A percentile compares a stretch with the other conserved stretches of the same genome.
phyloP scores from a whole-genome alignment of 2,113 vertebrate genomes.

The Loxodonta africana region DNA sequence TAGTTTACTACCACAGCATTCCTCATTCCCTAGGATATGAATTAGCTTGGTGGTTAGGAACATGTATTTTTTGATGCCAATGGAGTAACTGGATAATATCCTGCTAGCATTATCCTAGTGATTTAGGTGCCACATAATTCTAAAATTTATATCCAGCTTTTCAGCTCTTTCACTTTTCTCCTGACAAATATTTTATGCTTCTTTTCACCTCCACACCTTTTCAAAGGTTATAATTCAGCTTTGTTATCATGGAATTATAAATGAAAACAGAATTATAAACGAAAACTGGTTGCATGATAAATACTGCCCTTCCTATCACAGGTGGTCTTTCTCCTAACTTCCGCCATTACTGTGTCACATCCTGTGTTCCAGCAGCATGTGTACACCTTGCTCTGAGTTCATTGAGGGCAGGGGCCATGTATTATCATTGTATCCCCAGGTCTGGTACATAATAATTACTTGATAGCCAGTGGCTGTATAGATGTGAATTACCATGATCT shows the following conservation, averaged over 20 bases:
- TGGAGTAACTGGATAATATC: not conserved
- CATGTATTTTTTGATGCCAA: not conserved
- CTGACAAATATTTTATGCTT: not conserved
- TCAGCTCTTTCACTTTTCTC: not conserved
- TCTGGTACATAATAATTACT: not conserved
- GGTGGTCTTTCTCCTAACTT: not conserved
- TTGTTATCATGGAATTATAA: not conserved
- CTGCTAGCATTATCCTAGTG: not conserved
- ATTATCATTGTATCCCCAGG: not conserved
- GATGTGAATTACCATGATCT: not conserved
- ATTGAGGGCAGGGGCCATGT: not conserved
- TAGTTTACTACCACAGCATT: not conserved
- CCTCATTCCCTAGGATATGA: not conserved
- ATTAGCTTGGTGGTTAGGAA: not conserved
- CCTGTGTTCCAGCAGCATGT: not conserved
- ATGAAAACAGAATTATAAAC: not conserved
- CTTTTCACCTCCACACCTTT: not conserved
- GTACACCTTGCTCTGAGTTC: not conserved
- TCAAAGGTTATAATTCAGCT: not conserved
- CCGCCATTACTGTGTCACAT: not conserved
- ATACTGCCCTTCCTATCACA: not conserved
- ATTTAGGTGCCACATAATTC: not conserved
- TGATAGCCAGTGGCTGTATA: not conserved
- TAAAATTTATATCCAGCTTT: conserved; percentile 7
- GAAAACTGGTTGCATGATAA: not conserved